Evolutionary conservation across 2,113 vertebrate species (phyloP).

Genomic region (Gymnobelideus leadbeateri): DNA sequence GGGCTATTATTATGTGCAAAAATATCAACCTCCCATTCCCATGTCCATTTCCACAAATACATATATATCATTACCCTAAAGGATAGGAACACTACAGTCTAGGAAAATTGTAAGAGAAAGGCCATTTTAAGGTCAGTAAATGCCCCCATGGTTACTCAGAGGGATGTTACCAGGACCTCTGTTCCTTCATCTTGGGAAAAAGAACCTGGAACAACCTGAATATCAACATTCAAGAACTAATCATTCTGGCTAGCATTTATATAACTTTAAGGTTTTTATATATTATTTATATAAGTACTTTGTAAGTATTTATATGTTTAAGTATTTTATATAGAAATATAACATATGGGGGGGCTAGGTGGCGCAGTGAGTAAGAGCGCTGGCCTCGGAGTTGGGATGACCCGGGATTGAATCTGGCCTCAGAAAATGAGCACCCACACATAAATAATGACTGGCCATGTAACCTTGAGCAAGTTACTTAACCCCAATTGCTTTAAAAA

Average conservation of each 20-base stretch:
- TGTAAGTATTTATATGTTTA: neutral
- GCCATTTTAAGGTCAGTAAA: neutral
- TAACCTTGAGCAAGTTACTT: too few species aligned
- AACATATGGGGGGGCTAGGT: too few species aligned
- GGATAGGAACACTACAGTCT: neutral
- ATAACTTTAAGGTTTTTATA: neutral
- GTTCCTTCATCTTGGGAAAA: neutral
- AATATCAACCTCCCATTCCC: neutral
- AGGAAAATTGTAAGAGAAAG: neutral
- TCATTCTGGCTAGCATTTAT: neutral
- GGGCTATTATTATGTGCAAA: neutral
- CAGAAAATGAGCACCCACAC: too few species aligned
- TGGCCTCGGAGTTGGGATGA: too few species aligned
- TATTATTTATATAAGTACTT: neutral
- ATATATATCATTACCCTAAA: neutral
- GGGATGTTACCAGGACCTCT: neutral
- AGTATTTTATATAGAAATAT: too few species aligned
- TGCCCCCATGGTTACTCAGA: neutral
- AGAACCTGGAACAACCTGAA: neutral
- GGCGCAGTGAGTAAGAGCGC: too few species aligned
- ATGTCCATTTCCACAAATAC: neutral
- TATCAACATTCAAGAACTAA: neutral
- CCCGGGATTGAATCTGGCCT: too few species aligned
- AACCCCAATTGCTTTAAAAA: too few species aligned
- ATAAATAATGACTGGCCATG: too few species aligned